These are phyloP conservation scores for Aphaenogaster rudis DNA, from an alignment of 1,140 invertebrate genomes.

Conservation along the genomic window DNA sequence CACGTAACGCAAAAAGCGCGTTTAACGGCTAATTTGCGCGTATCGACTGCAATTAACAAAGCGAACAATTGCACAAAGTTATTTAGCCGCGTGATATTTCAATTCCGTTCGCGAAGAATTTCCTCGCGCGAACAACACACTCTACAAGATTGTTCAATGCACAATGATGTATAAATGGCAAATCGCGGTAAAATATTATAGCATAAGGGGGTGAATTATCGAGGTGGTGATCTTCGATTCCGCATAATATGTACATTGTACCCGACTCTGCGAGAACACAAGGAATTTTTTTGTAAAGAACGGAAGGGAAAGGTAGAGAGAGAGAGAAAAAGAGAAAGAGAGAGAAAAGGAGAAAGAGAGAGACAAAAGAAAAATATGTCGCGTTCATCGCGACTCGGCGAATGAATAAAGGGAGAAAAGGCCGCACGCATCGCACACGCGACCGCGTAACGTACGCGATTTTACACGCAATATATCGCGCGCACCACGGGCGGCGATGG, in stretches of 20 bases:
- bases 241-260: neutral
- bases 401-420: conserved; percentile 11
- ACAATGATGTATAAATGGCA: neutral
- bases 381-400: neutral
- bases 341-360: neutral
- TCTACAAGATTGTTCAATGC: neutral
- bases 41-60: conserved; percentile 20
- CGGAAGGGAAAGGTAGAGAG: neutral
- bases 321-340: neutral
- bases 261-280: neutral
- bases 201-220: neutral
- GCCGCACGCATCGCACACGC: conserved; percentile 20
- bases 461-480: neutral
- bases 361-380: conserved; percentile 29
- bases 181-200: conserved; percentile 8
- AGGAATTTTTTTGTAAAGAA: conserved; percentile 20
- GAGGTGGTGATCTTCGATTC: neutral
- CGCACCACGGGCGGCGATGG: neutral
- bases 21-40: neutral
- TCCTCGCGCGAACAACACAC: neutral
- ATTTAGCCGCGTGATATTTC: neutral
- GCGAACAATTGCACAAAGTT: neutral
- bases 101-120: neutral
- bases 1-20: neutral
- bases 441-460: neutral